Evolutionary conservation across 2,888 invertebrate species (phyloP).

Genomic region (Tetrapedia diversipes): DNA sequence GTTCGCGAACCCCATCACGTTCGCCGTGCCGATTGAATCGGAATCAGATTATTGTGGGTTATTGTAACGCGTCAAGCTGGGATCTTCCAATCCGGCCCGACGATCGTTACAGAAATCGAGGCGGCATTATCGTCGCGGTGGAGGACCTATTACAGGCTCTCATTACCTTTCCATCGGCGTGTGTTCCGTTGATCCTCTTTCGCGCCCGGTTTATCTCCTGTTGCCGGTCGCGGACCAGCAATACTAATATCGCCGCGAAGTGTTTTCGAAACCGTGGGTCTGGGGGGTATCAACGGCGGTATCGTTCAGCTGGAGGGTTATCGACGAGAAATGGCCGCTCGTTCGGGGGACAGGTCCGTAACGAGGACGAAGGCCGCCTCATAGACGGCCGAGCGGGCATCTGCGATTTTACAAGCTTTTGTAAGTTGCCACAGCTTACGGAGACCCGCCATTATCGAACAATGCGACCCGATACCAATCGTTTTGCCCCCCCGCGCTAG

Average conservation of each 20-base stretch:
- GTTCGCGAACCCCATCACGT: too few relatives aligned
- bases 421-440: conserved; percentile 47
- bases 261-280: conserved; percentile 23
- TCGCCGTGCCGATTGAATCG: not conserved
- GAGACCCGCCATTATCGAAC: conserved; percentile 63
- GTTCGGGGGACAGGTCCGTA: conserved; percentile 29
- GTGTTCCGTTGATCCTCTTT: conserved; percentile 18
- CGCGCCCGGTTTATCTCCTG: conserved; percentile 15
- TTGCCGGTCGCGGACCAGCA: conserved; percentile 11
- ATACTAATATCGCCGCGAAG: conserved; percentile 26
- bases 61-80: not conserved
- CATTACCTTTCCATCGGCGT: conserved; percentile 24
- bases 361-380: conserved; percentile 19
- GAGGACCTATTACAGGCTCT: conserved; percentile 15
- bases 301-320: conserved; percentile 30
- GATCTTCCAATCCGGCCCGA: conserved; percentile 7
- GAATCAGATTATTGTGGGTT: conserved; percentile 2
- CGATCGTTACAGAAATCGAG: conserved; percentile 25
- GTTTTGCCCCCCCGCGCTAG: conserved; percentile 53
- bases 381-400: conserved; percentile 38
- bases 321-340: conserved; percentile 34
- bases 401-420: conserved; percentile 60
- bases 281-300: conserved; percentile 25
- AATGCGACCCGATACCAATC: conserved; percentile 63
- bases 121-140: conserved; percentile 19